phyloP scores from a whole-genome alignment of 2,113 vertebrate genomes.

The Columba livia region DNA sequence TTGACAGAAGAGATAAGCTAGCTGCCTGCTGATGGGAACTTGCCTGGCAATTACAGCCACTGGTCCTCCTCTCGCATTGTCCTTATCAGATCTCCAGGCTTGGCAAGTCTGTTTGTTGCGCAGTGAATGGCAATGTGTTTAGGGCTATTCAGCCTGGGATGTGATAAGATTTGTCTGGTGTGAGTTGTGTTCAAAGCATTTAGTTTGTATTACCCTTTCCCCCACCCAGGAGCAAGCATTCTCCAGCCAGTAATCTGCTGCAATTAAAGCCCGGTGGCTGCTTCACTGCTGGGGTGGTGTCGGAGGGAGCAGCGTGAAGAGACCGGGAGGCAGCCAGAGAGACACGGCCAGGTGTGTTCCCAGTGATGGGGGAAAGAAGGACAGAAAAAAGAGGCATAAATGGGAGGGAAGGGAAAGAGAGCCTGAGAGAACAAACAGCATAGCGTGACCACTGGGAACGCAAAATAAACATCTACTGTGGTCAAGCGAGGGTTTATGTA shows the following conservation, averaged over 20 bases:
- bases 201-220: not conserved
- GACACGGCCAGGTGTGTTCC: not conserved
- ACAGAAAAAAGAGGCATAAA: not conserved
- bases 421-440: not conserved
- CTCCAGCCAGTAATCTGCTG: not conserved
- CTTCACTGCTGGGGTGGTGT: not conserved
- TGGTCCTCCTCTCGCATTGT: not conserved
- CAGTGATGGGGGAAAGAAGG: not conserved
- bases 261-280: not conserved
- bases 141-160: not conserved
- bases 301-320: rapidly evolving
- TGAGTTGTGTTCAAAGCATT: not conserved
- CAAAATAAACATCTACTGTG: not conserved
- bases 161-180: not conserved
- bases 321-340: not conserved
- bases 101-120: not conserved
- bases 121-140: not conserved
- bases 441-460: not conserved
- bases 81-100: slow-evolving; percentile 29
- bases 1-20: slow-evolving; percentile 52
- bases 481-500: not conserved
- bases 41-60: not conserved
- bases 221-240: not conserved
- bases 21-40: not conserved
- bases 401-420: not conserved